Percentiles rank a stretch among this genome's conserved stretches.
phyloP scores from a whole-genome alignment of 2,888 invertebrate genomes.

The Sinodicranocentrus sp. region DNA sequence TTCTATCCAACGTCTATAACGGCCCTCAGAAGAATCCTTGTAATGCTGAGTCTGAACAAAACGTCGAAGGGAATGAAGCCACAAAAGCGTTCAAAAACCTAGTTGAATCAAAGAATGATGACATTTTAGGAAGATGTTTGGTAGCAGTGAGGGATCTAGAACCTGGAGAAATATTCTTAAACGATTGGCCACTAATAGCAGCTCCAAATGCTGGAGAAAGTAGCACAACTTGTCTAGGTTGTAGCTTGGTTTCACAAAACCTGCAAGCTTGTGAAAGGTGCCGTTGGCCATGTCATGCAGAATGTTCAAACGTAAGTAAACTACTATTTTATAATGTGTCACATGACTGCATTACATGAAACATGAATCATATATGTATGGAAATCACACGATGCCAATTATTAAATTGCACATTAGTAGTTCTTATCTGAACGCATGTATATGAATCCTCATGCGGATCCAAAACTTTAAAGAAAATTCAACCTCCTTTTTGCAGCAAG shows the following conservation, averaged over 20 bases:
- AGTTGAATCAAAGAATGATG: constrained; percentile 81
- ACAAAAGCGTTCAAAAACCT: too few species aligned
- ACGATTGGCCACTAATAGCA: constrained; percentile 85
- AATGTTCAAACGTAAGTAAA: constrained; percentile 81
- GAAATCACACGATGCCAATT: too few species aligned
- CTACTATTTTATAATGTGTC: too few species aligned
- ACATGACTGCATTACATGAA: too few species aligned
- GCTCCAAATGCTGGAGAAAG: constrained; percentile 86
- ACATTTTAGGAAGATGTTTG: constrained; percentile 83
- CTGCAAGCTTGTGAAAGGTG: constrained; percentile 78
- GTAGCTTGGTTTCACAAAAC: constrained; percentile 81
- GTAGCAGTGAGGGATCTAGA: constrained; percentile 85
- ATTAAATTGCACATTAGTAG: too few species aligned
- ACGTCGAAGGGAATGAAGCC: neutral
- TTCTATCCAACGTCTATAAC: constrained; percentile 26
- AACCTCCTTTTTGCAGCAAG: neutral
- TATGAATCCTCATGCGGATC: too few species aligned
- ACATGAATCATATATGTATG: too few species aligned
- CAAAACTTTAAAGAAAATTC: too few species aligned
- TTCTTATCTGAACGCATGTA: too few species aligned
- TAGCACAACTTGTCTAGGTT: constrained; percentile 87
- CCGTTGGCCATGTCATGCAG: constrained; percentile 86
- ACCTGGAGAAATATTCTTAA: constrained; percentile 85
- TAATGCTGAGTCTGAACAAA: neutral
- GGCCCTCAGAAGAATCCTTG: neutral